Evolutionary conservation across 2,888 invertebrate species (phyloP).

Genomic region (Caenorhabditis sulstoni): DNA sequence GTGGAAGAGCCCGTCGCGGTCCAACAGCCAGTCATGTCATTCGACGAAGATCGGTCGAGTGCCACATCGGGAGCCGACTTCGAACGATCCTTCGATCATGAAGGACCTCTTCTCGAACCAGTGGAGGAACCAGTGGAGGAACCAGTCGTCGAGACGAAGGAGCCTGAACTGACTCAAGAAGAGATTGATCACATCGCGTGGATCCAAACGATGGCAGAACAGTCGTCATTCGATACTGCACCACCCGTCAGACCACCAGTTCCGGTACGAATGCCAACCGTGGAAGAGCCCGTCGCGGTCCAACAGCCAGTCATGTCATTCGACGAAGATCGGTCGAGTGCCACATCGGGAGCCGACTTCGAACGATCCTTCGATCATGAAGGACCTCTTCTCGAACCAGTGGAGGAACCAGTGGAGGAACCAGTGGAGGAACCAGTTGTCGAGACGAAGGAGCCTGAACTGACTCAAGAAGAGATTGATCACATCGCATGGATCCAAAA

Average conservation of each 20-base stretch:
- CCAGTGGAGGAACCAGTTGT: conserved; percentile 4
- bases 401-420: conserved; percentile 24
- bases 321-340: conserved; percentile 10
- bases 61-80: conserved; percentile 12
- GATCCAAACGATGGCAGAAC: conserved; percentile 6
- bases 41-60: conserved; percentile 6
- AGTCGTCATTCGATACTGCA: conserved; percentile 3
- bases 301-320: not conserved
- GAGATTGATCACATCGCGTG: conserved; percentile 8
- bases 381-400: too few species aligned
- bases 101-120: conserved; percentile 15
- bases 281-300: not conserved
- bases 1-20: conserved; percentile 5
- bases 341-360: conserved; percentile 12
- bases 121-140: conserved; percentile 21
- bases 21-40: not conserved
- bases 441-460: conserved; percentile 2
- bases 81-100: conserved; percentile 15
- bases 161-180: conserved; percentile 16
- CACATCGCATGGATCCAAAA: conserved; percentile 42
- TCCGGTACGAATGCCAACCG: conserved; percentile 5
- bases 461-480: conserved; percentile 31
- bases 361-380: conserved; percentile 13
- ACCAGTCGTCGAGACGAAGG: not conserved
- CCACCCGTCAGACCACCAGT: conserved; percentile 5